Evolutionary conservation across 2,797 vertebrate species (phyloP).

Genomic region (Notolabrus celidotus): DNA sequence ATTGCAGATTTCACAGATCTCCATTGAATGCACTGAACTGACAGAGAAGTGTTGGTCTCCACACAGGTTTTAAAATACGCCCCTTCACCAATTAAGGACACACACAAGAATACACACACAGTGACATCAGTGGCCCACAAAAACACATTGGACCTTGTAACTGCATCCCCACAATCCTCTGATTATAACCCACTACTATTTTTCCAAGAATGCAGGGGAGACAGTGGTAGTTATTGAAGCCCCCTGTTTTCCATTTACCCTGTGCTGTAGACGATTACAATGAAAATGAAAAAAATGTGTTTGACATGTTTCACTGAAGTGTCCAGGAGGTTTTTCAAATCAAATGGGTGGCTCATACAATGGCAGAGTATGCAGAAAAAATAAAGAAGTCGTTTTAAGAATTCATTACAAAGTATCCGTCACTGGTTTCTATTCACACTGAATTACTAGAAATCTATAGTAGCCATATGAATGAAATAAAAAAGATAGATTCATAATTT

Average conservation of each 20-base stretch:
- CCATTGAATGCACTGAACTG: slow-evolving; percentile 32
- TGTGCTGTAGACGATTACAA: slow-evolving; percentile 28
- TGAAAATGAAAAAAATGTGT: slow-evolving; percentile 4
- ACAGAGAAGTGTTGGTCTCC: slow-evolving; percentile 42
- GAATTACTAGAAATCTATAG: slow-evolving; percentile 49
- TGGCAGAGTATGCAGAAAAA: slow-evolving; percentile 30
- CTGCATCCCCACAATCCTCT: slow-evolving; percentile 35
- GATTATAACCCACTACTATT: slow-evolving; percentile 15
- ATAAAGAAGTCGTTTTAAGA: slow-evolving; percentile 19
- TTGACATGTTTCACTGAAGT: slow-evolving; percentile 15
- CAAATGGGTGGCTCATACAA: slow-evolving; percentile 46
- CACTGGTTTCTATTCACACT: slow-evolving; percentile 67
- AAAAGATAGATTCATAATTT: slow-evolving; percentile 47
- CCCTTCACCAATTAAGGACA: slow-evolving; percentile 58
- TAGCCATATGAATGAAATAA: slow-evolving; percentile 49
- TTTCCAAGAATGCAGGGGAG: slow-evolving; percentile 40
- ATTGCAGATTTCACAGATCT: background rate
- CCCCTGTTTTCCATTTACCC: slow-evolving; percentile 46
- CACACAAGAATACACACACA: slow-evolving; percentile 29
- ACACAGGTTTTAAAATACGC: slow-evolving; percentile 56
- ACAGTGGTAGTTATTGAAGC: slow-evolving; percentile 54
- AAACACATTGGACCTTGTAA: slow-evolving; percentile 43
- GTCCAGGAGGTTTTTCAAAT: slow-evolving; percentile 33
- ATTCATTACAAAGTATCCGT: slow-evolving; percentile 56
- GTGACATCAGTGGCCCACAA: slow-evolving; percentile 63